phyloP scores from a whole-genome alignment of 2,113 vertebrate species.

The Erpornis zantholeuca region DNA sequence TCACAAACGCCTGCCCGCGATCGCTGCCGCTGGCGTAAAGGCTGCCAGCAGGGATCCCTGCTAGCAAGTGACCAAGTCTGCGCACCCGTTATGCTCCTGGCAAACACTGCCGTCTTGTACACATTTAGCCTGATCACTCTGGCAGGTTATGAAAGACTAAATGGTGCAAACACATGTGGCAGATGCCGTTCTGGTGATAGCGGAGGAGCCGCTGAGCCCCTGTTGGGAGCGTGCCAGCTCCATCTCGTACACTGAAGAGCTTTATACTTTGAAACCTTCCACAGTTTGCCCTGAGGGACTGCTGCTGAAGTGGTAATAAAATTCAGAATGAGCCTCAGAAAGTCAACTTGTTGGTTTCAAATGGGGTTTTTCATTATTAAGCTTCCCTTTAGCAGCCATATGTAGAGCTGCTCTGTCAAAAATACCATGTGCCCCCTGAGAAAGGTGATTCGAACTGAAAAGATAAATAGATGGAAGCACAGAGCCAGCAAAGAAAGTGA shows the following conservation, averaged over 20 bases:
- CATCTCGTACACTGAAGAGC: not conserved
- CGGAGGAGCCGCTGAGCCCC: not conserved
- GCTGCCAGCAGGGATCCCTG: not conserved
- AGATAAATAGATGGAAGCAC: not conserved
- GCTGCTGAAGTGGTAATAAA: constrained; percentile 47
- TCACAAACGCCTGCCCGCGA: not conserved
- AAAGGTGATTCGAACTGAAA: not conserved
- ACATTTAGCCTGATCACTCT: not conserved
- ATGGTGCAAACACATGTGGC: constrained; percentile 16
- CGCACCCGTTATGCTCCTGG: not conserved
- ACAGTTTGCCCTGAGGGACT: not conserved
- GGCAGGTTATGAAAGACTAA: constrained; percentile 40
- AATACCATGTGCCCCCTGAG: not conserved
- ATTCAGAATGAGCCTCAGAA: constrained; percentile 10
- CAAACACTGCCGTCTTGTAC: not conserved
- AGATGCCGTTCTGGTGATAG: not conserved
- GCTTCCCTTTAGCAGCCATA: not conserved
- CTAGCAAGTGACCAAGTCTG: not conserved
- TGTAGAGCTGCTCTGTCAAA: not conserved
- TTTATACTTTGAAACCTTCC: constrained; percentile 12
- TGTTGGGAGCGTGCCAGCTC: not conserved
- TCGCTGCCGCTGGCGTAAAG: not conserved
- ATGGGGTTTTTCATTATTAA: not conserved
- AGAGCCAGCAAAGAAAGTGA: not conserved
- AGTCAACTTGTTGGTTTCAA: constrained; percentile 26